Evolutionary conservation across 2,797 vertebrate genomes (phyloP), one percentile per base, ranked within the genome.

Genomic region (Percopsis omiscomaycus): DNA sequence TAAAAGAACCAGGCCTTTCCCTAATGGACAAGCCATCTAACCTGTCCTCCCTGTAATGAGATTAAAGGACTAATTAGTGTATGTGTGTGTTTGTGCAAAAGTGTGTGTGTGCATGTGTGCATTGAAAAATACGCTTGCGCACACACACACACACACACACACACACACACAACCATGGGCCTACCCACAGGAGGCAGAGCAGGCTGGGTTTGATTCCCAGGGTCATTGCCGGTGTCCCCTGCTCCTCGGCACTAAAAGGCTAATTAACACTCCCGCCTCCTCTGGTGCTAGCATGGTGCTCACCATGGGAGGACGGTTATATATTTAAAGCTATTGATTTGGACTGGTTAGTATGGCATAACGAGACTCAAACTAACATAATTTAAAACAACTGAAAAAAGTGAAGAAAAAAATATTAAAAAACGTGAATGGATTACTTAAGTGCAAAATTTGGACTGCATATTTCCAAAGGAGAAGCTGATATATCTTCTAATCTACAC

Each of bases 31-130:
- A 86, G 83, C 89, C 83, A 86, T 79, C 71, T 86, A 85, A 88
- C 87, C 85, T 87, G 82, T 83, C 82, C 78, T 81, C 67, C 48
- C 79, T 73, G 68, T 92, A 91, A 92, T 90, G 86, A 92, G 89
- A 92, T 92, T 90, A 90, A 85, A 75, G 77, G 80, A 85, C 87
- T 93, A 94, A 94, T 94, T 93, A 92, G 84, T 83, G 79, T 71
- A 74, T 68, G 66, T 79, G 82, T 79, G 79, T 85, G 74, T 82
- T 77, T 60, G 28, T 79, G 76, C 56, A 30, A 27, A 28, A 6
- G 50, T 49, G 59, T 14, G 59, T 30, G 46, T 44, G 32, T 61
- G 47, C 29, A 12, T 29, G 46, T 49, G 46, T 61, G 48, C n/a
- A 30, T 37, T 57, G 54, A 75, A 57, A 59, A 68, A 57, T 49